Evolutionary conservation across 2,113 vertebrate species (phyloP).

Genomic region (Takifugu bimaculatus): DNA sequence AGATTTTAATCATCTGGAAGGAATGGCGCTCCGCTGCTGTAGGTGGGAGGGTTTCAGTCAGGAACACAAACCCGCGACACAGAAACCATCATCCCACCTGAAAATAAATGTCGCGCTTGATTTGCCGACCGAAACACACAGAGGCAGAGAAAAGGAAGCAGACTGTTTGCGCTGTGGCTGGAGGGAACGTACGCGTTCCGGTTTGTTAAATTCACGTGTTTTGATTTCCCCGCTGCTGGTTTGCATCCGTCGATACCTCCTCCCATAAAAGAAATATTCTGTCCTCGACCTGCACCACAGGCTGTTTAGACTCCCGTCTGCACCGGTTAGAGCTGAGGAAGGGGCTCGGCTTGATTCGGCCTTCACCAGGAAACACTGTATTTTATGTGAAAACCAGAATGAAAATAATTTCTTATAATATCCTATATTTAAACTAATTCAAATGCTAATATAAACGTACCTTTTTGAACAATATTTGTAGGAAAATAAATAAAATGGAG

Average conservation of each 20-base stretch:
- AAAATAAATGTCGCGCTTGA: slow-evolving; percentile 20
- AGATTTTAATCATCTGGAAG: no score
- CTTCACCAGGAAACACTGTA: no score
- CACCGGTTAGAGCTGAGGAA: slow-evolving; percentile 15
- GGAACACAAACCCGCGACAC: slow-evolving; percentile 5
- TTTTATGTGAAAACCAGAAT: no score
- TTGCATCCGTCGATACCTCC: slow-evolving; percentile 31
- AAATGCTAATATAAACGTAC: no score
- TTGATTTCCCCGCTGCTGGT: slow-evolving; percentile 29
- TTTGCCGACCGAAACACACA: slow-evolving; percentile 6
- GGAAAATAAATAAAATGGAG: no score
- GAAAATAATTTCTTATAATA: no score
- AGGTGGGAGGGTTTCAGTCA: slow-evolving; percentile 10
- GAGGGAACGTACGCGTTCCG: slow-evolving; percentile 21
- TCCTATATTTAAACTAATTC: no score
- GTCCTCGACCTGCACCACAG: not conserved
- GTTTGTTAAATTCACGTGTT: slow-evolving; percentile 15
- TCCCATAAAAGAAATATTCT: slow-evolving; percentile 26
- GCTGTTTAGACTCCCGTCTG: slow-evolving; percentile 40
- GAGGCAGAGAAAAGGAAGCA: not conserved
- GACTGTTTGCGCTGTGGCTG: not conserved
- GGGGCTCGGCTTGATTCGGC: not conserved
- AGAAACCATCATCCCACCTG: slow-evolving; percentile 19
- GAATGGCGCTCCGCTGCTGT: not conserved
- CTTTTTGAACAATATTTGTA: no score